A percentile compares a stretch with the other conserved stretches of the same genome.
These are phyloP conservation scores for Ceraclea dissimilis DNA, from an alignment of 2,888 invertebrate genomes.

Conservation along the genomic window DNA sequence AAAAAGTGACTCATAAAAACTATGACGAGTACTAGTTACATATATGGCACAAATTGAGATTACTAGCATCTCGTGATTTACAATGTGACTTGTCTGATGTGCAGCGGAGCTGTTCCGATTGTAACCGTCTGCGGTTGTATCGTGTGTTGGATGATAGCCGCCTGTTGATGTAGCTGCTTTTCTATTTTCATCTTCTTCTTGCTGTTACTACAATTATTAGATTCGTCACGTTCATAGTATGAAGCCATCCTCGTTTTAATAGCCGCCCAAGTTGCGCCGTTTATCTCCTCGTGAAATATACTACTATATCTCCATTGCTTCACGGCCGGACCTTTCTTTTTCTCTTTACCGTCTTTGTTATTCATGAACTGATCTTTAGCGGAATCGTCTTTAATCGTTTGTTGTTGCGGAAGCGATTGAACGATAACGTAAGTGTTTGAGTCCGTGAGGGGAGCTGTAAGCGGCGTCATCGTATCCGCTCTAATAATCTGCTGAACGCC, in stretches of 20 bases:
- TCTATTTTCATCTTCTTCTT: conserved; percentile 40
- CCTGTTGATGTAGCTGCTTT: conserved; percentile 1
- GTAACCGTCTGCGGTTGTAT: background rate
- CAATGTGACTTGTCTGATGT: background rate
- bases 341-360: conserved; percentile 34
- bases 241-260: conserved; percentile 47
- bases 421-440: conserved; percentile 29
- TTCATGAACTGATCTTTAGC: conserved; percentile 28
- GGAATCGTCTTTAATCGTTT: conserved; percentile 26
- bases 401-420: conserved; percentile 28
- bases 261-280: conserved; percentile 45
- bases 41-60: background rate
- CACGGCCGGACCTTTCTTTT: conserved; percentile 42
- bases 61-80: background rate
- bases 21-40: too few relatives aligned
- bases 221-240: conserved; percentile 43
- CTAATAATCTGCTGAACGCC: conserved; percentile 30
- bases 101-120: conserved; percentile 1
- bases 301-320: conserved; percentile 52
- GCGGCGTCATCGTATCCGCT: conserved; percentile 38
- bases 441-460: conserved; percentile 35
- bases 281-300: conserved; percentile 50
- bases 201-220: conserved; percentile 44
- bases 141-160: conserved; percentile 4
- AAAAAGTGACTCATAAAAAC: too few relatives aligned